phyloP scores from a whole-genome alignment of 2,797 vertebrate genomes.

The Pitangus sulphuratus region DNA sequence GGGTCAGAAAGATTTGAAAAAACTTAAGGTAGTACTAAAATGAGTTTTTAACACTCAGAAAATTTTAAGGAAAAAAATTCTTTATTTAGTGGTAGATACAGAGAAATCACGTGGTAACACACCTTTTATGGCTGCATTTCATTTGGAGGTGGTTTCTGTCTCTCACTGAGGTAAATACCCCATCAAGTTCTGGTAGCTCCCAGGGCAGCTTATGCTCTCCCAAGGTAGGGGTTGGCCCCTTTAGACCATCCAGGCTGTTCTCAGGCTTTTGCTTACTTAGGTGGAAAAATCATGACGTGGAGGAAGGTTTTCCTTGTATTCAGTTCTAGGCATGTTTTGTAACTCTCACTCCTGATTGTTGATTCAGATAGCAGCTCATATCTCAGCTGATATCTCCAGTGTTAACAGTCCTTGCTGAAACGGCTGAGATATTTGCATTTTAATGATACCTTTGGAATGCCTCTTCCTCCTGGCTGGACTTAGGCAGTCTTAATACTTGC shows the following conservation, averaged over 20 bases:
- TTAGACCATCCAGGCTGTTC: neutral
- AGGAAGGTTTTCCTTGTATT: neutral
- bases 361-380: neutral
- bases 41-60: neutral
- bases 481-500: neutral
- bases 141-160: neutral
- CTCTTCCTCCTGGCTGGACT: neutral
- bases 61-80: neutral
- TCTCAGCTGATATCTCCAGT: neutral
- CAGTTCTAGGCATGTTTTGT: neutral
- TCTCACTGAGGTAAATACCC: neutral
- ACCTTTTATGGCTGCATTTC: neutral
- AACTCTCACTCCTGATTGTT: neutral
- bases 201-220: fast-evolving
- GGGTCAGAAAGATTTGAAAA: neutral
- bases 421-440: neutral
- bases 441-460: neutral
- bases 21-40: neutral
- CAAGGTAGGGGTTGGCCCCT: neutral
- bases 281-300: neutral
- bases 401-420: neutral
- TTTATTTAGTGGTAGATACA: neutral
- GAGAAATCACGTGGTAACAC: neutral
- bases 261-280: neutral
- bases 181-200: neutral